Conservation (phyloP, 2,797 vertebrate species). For the Luscinia luscinia region DNA sequence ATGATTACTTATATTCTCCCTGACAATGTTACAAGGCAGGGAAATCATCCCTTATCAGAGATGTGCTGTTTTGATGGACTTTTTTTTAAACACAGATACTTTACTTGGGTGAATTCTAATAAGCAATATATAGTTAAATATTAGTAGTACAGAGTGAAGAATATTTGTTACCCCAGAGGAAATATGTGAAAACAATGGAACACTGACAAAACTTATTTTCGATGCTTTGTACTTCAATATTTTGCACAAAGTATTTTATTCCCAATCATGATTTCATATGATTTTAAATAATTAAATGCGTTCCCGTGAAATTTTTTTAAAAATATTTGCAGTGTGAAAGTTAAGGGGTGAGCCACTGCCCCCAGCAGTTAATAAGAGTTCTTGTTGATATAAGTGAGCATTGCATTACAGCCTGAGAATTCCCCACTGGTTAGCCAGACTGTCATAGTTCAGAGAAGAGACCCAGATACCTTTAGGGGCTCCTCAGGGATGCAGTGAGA, state of each 20-base stretch:
- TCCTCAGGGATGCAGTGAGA: background rate
- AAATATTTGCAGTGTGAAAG: background rate
- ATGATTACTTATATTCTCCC: background rate
- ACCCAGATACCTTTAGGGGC: background rate
- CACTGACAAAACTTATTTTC: background rate
- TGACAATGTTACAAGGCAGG: background rate
- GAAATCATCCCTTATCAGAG: background rate
- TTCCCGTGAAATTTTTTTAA: background rate
- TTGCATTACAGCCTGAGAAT: background rate
- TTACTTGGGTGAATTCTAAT: background rate
- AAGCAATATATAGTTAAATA: background rate
- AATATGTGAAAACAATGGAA: background rate
- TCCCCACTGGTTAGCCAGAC: background rate
- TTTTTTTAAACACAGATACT: background rate
- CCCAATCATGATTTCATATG: background rate
- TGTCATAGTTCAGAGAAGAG: background rate
- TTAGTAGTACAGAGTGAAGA: background rate
- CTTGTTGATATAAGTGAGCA: background rate
- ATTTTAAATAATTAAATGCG: background rate
- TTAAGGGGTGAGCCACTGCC: background rate
- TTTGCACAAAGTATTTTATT: background rate
- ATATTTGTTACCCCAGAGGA: background rate
- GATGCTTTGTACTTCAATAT: background rate
- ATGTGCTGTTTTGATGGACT: background rate
- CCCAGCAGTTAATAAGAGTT: background rate